Evolutionary conservation across 2,113 vertebrate genomes (phyloP), one percentile per base, ranked within the genome.

Genomic region (Mastomys coucha): DNA sequence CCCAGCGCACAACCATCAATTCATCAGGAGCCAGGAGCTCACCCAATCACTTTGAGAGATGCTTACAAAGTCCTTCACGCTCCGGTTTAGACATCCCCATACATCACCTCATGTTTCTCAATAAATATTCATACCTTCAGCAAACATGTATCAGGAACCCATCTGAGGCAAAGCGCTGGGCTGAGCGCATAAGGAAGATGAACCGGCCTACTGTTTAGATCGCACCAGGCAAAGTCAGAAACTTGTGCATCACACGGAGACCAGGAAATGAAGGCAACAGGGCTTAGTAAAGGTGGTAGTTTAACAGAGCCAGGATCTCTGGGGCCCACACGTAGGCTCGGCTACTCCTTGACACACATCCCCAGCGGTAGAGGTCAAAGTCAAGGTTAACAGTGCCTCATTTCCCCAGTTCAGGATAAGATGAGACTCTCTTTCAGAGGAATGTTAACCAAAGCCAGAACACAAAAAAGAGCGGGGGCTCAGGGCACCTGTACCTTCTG

Each of bases 71-170:
- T 78, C 92, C 36, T 88, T 95, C 82, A 78, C 42, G 81, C 49
- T 88, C 82, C 11, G 33, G 69, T 87, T 89, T 91, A 86, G 65
- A 73, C 51, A 63, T 86, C 91, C 73, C 85, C 88, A 91, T 45
- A 58, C 14, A 81, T 65, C 81, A 94, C 31, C 81, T 96, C 94
- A 67, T 94, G 77, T 77, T 92, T 84, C 95, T 88, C 86, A 58
- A 78, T 96, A 92, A 95, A 95, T 36, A 97, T 88, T 92, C 81
- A 91, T 78, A 63, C 49, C 56, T 91, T 96, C 88, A 70, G 63
- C 45, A 93, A 88, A 92, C 24, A 39, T 87, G 33, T 60, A 91
- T 39, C 88, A 78, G 26, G 45, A 42, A 87, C 69, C 82, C 39
- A 84, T 45, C 81, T 72, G 26, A 58, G 77, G 36, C 70, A 89